phyloP scores from a whole-genome alignment of 2,113 vertebrate species.

The Hepsetus odoe region DNA sequence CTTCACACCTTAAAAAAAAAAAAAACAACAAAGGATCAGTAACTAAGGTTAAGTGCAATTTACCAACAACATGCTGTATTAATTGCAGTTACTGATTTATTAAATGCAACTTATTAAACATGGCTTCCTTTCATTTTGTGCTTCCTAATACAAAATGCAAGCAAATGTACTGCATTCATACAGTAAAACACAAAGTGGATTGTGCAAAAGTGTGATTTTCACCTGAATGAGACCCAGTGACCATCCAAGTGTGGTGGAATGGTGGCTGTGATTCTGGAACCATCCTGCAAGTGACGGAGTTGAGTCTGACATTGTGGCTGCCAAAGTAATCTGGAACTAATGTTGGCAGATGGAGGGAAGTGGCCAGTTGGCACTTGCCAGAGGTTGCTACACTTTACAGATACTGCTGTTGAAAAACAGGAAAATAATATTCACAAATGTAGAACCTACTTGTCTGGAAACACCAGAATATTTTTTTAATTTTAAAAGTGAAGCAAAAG shows the following conservation, averaged over 20 bases:
- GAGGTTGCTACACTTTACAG: constrained; percentile 69
- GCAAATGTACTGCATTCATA: too few species aligned
- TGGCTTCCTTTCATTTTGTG: not conserved
- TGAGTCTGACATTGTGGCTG: constrained; percentile 78
- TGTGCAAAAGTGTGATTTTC: too few species aligned
- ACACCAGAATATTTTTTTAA: too few species aligned
- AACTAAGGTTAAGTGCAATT: not conserved
- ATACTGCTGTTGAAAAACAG: constrained; percentile 57
- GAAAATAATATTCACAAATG: not conserved
- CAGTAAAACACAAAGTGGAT: too few species aligned
- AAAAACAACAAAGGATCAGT: not conserved
- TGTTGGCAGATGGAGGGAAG: constrained; percentile 58
- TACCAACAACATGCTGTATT: not conserved
- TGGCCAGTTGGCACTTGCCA: constrained; percentile 69
- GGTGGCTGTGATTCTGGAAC: constrained; percentile 69
- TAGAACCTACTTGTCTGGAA: too few species aligned
- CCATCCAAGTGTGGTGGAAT: constrained; percentile 82
- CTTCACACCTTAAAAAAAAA: constrained; percentile 82
- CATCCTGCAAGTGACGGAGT: constrained; percentile 77
- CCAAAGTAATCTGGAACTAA: constrained; percentile 70
- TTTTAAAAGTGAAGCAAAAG: too few species aligned
- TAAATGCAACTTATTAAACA: not conserved
- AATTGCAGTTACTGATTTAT: not conserved
- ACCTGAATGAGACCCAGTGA: constrained; percentile 88
- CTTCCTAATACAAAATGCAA: not conserved